Evolutionary conservation across 2,113 vertebrate species (phyloP).

Genomic region (Eurystomus gularis): DNA sequence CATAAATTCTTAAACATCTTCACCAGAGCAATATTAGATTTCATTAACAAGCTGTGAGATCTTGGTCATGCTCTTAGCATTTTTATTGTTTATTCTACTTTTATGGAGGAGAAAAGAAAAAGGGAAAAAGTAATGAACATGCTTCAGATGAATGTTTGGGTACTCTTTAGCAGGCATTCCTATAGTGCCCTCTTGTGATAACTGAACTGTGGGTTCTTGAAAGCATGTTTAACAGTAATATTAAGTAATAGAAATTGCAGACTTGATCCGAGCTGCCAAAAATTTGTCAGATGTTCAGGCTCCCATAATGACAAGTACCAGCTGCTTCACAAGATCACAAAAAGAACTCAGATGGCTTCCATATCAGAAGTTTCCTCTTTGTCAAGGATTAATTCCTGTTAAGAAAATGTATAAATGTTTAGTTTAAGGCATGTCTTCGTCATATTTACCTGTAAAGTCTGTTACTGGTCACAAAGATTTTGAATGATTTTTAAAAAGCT

Average conservation of each 20-base stretch:
- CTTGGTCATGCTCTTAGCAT: not conserved
- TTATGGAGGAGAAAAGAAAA: not conserved
- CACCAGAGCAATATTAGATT: not conserved
- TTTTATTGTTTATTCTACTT: not conserved
- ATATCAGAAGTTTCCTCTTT: not conserved
- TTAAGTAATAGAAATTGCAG: not conserved
- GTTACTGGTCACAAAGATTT: not conserved
- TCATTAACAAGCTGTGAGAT: not conserved
- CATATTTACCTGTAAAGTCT: not conserved
- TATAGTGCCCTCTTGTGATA: conserved; percentile 38
- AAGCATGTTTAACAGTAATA: not conserved
- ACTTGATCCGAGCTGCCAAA: not conserved
- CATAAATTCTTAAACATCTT: not conserved
- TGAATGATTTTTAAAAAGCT: not conserved
- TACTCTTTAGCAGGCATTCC: not conserved
- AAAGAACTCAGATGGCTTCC: not conserved
- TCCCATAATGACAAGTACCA: not conserved
- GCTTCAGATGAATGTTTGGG: not conserved
- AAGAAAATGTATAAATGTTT: not conserved
- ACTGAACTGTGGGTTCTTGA: not conserved
- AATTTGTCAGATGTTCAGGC: not conserved
- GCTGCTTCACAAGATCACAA: not conserved
- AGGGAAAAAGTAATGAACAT: not conserved
- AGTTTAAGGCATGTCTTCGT: not conserved
- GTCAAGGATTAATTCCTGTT: not conserved